Percentiles rank a stretch among this genome's conserved stretches.
phyloP scores from a whole-genome alignment of 2,797 vertebrate genomes.

The Eleutherodactylus coqui region DNA sequence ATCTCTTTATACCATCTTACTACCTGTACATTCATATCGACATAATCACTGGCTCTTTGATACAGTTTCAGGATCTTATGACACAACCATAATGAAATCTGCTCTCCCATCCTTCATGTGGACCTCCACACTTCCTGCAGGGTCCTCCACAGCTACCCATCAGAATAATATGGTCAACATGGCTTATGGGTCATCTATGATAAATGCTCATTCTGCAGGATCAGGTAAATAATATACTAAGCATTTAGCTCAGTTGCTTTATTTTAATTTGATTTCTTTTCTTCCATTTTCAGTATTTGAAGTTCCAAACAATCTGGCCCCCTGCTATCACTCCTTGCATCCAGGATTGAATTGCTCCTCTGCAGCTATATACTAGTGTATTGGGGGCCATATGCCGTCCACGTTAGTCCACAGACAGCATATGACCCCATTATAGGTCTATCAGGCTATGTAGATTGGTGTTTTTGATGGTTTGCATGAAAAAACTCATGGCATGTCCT shows the following conservation, averaged over 20 bases:
- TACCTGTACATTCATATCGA: too few relatives aligned
- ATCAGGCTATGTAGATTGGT: too few relatives aligned
- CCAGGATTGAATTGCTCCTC: slow-evolving; percentile 76
- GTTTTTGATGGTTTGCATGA: too few relatives aligned
- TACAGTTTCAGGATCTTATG: slow-evolving; percentile 79
- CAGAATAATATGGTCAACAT: slow-evolving; percentile 88
- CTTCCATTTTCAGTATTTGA: slow-evolving; percentile 76
- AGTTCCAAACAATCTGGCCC: slow-evolving; percentile 86
- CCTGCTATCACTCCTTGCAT: slow-evolving; percentile 74
- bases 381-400: too few relatives aligned
- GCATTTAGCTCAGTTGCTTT: neutral
- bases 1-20: too few relatives aligned
- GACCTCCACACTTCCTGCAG: slow-evolving; percentile 89
- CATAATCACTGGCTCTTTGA: neutral
- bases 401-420: too few relatives aligned
- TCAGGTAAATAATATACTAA: slow-evolving; percentile 78
- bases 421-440: too few relatives aligned
- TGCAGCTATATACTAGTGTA: slow-evolving; percentile 81
- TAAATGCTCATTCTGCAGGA: slow-evolving; percentile 83
- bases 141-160: slow-evolving; percentile 80
- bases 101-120: slow-evolving; percentile 86
- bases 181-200: slow-evolving; percentile 75
- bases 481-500: too few relatives aligned
- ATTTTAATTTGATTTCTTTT: neutral
- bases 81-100: slow-evolving; percentile 80